Base-by-base conservation (phyloP, 2,797 vertebrate genomes). In the Etheostoma perlongum region DNA sequence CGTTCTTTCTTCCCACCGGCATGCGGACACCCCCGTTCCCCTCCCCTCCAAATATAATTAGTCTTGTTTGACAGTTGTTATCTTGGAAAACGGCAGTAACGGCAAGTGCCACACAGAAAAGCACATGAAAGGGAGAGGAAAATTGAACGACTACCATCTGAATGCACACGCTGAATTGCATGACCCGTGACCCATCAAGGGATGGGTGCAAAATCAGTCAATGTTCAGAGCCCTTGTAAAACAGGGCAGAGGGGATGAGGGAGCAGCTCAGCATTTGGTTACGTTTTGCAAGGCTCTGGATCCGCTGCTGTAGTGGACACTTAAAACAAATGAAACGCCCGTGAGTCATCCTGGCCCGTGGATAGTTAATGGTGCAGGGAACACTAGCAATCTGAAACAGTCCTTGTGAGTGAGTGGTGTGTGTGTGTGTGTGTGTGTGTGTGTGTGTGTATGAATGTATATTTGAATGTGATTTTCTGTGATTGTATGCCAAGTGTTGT, bases 21-120 rank as follows among this genome's bases (percentile, higher is more conserved):
- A 78, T 42, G 68, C 59, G 78, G 82, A 84, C 76, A 51, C 67
- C 77, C 69, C 52, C 36, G 6, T 46, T 73, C 36, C 79, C 82
- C 77, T 85, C 51, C 77, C 48, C 71, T 79, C 82, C 83, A 74
- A 74, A 25, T 64, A 86, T 85, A 93, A 94, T 93, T 93, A 88
- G 83, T 90, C 85, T 90, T 89, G 72, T 88, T 89, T 91, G 92
- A 93, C 85, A 88, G 85, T 90, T 93, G 90, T 92, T 93, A 93
- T 95, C 92, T 93, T 84, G 91, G 90, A 92, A 94, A 93, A 86
- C 42, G 72, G 67, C 72, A 78, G 90, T 89, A 90, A 93, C 44
- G 54, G 83, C 85, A 68, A 91, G 82, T 81, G 85, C 76, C 86
- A 86, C 83, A 84, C 67, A 69, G 74, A 67, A 52, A 72, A 65